Percentiles rank a stretch among this genome's conserved stretches.
Evolutionary conservation across 2,797 vertebrate species (phyloP).

Genomic region (Pangasius larnaudii): DNA sequence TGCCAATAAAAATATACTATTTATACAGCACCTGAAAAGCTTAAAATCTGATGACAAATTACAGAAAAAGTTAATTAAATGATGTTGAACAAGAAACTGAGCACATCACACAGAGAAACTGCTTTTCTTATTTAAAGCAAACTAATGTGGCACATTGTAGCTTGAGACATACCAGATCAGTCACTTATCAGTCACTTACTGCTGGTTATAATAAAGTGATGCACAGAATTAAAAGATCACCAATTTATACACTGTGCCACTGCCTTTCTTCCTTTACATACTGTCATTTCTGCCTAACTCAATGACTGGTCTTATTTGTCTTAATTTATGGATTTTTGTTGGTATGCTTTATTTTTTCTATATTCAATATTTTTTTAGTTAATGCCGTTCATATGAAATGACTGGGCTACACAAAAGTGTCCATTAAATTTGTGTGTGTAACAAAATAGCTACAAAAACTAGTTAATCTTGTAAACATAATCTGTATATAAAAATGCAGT

Average conservation of each 20-base stretch:
- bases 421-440: too few relatives aligned
- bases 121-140: neutral
- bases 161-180: neutral
- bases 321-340: too few relatives aligned
- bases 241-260: neutral
- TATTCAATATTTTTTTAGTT: too few relatives aligned
- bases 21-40: too few relatives aligned
- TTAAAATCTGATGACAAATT: too few relatives aligned
- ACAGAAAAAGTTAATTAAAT: too few relatives aligned
- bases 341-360: too few relatives aligned
- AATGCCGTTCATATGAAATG: too few relatives aligned
- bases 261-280: neutral
- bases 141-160: neutral
- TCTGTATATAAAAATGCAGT: neutral
- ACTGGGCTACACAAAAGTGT: too few relatives aligned
- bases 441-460: neutral
- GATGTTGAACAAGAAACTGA: neutral
- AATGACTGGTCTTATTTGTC: too few relatives aligned
- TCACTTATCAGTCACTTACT: neutral
- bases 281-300: neutral
- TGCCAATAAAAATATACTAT: too few relatives aligned
- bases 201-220: neutral
- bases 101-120: neutral
- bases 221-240: neutral
- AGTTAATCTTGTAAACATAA: neutral